These are phyloP conservation scores for Ammodytes dubius DNA, from an alignment of 2,113 vertebrate genomes.

Conservation along the genomic window DNA sequence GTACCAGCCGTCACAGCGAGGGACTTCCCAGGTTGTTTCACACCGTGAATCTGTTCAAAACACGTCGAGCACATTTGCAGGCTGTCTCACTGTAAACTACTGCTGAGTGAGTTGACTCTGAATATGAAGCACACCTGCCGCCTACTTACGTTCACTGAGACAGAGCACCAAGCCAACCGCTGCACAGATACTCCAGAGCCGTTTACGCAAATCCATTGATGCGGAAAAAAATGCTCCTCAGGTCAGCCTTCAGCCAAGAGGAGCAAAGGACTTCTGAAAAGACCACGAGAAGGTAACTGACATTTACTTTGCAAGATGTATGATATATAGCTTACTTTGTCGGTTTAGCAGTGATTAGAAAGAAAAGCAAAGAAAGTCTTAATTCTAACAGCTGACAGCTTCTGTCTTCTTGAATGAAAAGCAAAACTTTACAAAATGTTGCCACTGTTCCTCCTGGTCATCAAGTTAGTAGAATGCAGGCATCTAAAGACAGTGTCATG, in stretches of 20 bases:
- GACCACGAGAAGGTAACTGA: slow-evolving; percentile 39
- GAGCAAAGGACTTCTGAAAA: slow-evolving; percentile 45
- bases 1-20: slow-evolving; percentile 97
- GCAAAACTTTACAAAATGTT: not conserved
- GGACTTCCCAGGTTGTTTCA: slow-evolving; percentile 89
- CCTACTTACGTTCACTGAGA: slow-evolving; percentile 72
- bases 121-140: not conserved
- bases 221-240: slow-evolving; percentile 67
- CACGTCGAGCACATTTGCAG: not conserved
- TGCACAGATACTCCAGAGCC: slow-evolving; percentile 63
- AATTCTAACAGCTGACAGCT: not conserved
- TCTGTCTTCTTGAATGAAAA: not conserved
- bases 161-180: slow-evolving; percentile 56
- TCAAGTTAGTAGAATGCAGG: no score
- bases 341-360: not conserved
- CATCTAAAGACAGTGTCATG: not conserved
- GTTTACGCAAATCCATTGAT: slow-evolving; percentile 82
- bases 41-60: slow-evolving; percentile 80
- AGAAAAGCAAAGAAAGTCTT: not conserved
- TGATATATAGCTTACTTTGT: not conserved
- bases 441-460: not conserved
- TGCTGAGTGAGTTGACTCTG: not conserved
- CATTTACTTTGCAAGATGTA: not conserved
- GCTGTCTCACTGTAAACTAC: not conserved
- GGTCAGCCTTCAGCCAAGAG: slow-evolving; percentile 57